Evolutionary conservation across 2,888 invertebrate species (phyloP).

Genomic region (Polietes domitor): DNA sequence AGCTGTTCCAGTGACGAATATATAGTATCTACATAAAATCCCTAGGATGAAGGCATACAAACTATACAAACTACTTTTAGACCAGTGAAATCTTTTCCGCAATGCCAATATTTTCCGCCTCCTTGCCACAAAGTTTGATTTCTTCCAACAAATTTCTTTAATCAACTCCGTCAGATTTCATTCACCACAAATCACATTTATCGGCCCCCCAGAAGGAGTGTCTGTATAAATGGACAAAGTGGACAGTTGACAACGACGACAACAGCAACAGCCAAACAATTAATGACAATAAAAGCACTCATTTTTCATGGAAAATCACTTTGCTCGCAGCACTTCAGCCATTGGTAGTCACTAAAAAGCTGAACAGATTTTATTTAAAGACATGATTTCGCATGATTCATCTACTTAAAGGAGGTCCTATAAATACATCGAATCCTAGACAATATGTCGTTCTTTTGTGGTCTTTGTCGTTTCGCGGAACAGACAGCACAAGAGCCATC

Average conservation of each 20-base stretch:
- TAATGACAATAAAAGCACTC: constrained; percentile 48
- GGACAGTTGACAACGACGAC: not conserved
- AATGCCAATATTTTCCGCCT: not conserved
- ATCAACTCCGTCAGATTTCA: not conserved
- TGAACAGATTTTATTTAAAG: not conserved
- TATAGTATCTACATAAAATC: too few relatives aligned
- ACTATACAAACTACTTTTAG: too few relatives aligned
- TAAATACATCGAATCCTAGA: constrained; percentile 57
- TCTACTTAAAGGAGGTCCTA: constrained; percentile 35
- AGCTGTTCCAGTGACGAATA: too few relatives aligned
- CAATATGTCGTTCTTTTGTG: constrained; percentile 47
- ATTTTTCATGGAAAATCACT: constrained; percentile 11
- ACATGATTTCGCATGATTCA: constrained; percentile 25
- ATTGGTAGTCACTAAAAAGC: not conserved
- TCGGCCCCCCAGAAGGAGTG: constrained; percentile 30
- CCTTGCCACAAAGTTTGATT: not conserved
- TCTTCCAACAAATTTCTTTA: not conserved
- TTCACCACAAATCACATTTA: not conserved
- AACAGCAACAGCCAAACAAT: constrained; percentile 40
- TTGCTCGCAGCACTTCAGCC: not conserved
- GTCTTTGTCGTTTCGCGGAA: not conserved
- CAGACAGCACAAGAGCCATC: too few relatives aligned
- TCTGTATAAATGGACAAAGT: not conserved
- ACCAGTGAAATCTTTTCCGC: too few relatives aligned
- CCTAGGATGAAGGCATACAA: too few relatives aligned